Evolutionary conservation across 2,797 vertebrate species (phyloP).

Genomic region (Melanotaenia pygmaea): DNA sequence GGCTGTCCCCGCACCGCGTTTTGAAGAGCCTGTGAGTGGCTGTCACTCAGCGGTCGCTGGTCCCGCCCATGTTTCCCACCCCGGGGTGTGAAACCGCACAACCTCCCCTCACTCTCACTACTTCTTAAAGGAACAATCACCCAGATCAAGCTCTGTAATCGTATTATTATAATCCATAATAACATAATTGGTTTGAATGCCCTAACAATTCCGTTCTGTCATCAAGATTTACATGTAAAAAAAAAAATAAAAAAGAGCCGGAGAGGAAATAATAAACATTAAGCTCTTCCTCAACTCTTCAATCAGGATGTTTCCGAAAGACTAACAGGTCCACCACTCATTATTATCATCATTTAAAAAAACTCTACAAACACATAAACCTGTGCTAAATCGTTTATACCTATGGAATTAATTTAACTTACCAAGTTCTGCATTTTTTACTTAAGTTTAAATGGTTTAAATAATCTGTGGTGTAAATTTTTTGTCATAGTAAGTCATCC

Average conservation of each 20-base stretch:
- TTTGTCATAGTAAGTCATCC: not conserved
- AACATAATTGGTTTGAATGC: conserved; percentile 67
- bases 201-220: conserved; percentile 33
- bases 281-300: not conserved
- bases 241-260: not conserved
- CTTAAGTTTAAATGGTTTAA: not conserved
- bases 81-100: conserved; percentile 89
- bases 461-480: not conserved
- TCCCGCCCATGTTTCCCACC: conserved; percentile 88
- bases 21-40: conserved; percentile 40
- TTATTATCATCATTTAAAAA: not conserved
- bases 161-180: conserved; percentile 78
- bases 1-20: conserved; percentile 33
- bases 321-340: not conserved
- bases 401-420: not conserved
- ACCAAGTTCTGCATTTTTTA: not conserved
- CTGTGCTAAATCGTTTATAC: not conserved
- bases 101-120: conserved; percentile 79
- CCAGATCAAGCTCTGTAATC: conserved; percentile 67
- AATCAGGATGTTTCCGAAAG: conserved; percentile 4
- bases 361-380: not conserved
- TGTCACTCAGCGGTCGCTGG: conserved; percentile 78
- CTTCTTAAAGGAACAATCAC: conserved; percentile 79
- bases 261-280: conserved; percentile 9
- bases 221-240: conserved; percentile 36